Base-by-base conservation (phyloP, 2,888 invertebrate species). In the Lordiphosa fenestrarum region DNA sequence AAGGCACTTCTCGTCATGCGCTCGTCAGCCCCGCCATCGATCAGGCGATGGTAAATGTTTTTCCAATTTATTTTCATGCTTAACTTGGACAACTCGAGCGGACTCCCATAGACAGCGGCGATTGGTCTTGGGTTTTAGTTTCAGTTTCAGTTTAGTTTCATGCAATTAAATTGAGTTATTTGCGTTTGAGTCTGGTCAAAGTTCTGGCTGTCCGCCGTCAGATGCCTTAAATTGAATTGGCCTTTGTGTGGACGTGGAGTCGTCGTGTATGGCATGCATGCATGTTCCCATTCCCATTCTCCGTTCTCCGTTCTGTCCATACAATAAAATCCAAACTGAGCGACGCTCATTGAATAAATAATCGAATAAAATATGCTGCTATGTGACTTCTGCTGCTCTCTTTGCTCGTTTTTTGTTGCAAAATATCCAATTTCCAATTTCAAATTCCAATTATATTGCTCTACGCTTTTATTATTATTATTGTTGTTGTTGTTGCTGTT, bases 391-490 rank as follows among this genome's bases (percentile, higher is more conserved):
- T 66, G 52, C 50, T 64, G 30, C 48, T 51, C 36, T n/a, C 13
- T 36, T 42, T 15, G 13, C 21, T 41, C 39, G 23, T 35, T 48
- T 54, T 63, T 53, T 68, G 54, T 62, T 74, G 77, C 76, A 66
- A 76, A 80, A 80, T 80, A 80, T 73, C 69, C 76, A 78, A 78
- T 81, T 73, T 78, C 66, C 82, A 81, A 82, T 80, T 80, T 82
- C 73, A 75, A 80, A 80, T 78, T 80, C 78, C 80, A 80, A 80
- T 82, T 80, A 80, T 82, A 75, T 75, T 71, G 71, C 69, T 73
- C 52, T 75, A 77, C 82, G 78, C 72, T 74, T 81, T 73, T 69
- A 71, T 78, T 81, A 71, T 69, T 76, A 65, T 75, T 76, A 63
- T 70, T 71, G 53, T 75, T 69, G 19, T 58, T 74, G 23, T 19